Evolutionary conservation across 2,113 vertebrate species (phyloP), one percentile per base, ranked within the genome.

Genomic region (Arizona elegans): DNA sequence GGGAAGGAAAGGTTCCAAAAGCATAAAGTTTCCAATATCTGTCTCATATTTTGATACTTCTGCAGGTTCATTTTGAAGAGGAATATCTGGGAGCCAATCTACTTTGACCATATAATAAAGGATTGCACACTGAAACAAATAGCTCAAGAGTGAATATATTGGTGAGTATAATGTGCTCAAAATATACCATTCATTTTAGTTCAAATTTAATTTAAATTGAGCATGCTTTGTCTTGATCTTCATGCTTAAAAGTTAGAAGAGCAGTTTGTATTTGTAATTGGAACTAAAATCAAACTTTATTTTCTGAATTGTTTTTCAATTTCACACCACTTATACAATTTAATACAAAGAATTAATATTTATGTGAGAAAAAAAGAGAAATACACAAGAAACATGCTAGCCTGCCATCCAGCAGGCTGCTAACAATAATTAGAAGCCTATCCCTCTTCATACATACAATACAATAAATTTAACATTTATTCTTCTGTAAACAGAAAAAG

Each of bases 341-440:
- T 3, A 52, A 88, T 43, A 55, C 54, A 92, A 81, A 93, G 92
- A 90, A 88, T 93, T 93, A 92, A 94, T 93, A 91, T 53, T 92
- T 91, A 87, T 92, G 88, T 55, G 87, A 87, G 90, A 96, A 90
- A 75, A 43, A n/a, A 92, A 12, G 26, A 43, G 90, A 24, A 52
- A 29, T 86, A 87, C 17, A 89, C 6, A 59, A 81, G 1, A 90
- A 62, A 81, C 93, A 91, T 87, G 54, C 88, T 91, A 94, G 93
- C 29, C 26, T 95, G 81, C 47, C 90, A 62, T 54, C 86, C 9
- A 54, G 12, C 65, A 59, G 24, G 9, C 81, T 90, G 70, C 13
- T 9, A 0, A 1, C 0, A 92, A 81, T 12, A 92, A 90, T 93
- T 91, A 91, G 47, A 62, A 54, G 2, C 1, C 29, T 24, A 87